phyloP scores from a whole-genome alignment of 2,113 vertebrate species.

The Regulus satrapa region DNA sequence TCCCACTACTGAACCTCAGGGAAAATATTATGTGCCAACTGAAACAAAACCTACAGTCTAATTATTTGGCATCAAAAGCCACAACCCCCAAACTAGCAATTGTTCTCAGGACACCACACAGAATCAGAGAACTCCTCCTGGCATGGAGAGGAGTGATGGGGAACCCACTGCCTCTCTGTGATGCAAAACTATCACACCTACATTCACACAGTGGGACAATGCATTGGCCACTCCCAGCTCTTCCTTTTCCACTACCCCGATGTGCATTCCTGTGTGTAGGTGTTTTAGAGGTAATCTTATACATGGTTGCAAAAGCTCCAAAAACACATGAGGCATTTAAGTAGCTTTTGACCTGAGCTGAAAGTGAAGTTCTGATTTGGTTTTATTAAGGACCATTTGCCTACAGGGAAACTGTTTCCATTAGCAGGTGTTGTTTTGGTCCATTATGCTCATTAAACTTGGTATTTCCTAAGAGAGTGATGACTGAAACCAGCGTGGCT shows the following conservation, averaged over 20 bases:
- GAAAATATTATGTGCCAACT: neutral
- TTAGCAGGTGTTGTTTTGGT: neutral
- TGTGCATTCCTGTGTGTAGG: accelerated
- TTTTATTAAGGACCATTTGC: neutral
- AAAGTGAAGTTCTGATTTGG: neutral
- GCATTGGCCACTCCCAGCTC: neutral
- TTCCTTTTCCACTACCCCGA: neutral
- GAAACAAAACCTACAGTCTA: neutral
- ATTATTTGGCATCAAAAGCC: neutral
- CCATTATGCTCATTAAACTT: neutral
- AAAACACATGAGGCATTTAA: neutral
- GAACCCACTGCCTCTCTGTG: neutral
- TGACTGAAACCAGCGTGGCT: neutral
- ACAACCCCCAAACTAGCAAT: neutral
- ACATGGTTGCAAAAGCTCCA: neutral
- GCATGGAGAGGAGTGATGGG: neutral
- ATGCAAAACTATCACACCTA: neutral
- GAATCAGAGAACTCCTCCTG: neutral
- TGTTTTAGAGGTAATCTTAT: neutral
- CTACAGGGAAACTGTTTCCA: neutral
- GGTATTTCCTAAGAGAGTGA: neutral
- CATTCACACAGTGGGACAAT: accelerated
- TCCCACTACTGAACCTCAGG: neutral
- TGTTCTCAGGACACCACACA: neutral
- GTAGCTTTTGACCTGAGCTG: neutral